Percentiles rank a stretch among this genome's conserved stretches.
phyloP scores from a whole-genome alignment of 1,140 invertebrate species.

The Chionoecetes opilio region DNA sequence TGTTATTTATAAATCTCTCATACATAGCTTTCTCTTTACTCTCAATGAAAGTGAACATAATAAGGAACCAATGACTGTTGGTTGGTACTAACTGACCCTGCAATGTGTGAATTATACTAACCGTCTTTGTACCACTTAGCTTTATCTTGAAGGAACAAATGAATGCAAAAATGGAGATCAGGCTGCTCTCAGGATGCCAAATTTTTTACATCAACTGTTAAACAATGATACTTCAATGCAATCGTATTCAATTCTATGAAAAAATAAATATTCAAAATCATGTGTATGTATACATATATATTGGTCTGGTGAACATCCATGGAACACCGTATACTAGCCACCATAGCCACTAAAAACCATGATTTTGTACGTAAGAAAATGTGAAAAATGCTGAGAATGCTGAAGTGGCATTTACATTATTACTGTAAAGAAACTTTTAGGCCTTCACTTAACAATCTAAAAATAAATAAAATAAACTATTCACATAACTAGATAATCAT shows the following conservation, averaged over 20 bases:
- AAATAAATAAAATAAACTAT: constrained; percentile 74
- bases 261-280: background rate
- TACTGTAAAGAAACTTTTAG: constrained; percentile 54
- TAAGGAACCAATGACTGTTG: background rate
- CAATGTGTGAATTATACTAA: too few species aligned
- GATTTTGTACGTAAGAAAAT: constrained; percentile 53
- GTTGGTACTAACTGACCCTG: background rate
- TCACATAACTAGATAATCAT: constrained; percentile 61
- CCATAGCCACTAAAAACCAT: constrained; percentile 57
- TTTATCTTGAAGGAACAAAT: too few species aligned
- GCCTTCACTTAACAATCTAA: constrained; percentile 56
- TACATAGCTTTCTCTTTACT: too few species aligned
- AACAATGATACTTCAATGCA: background rate
- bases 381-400: constrained; percentile 33
- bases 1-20: too few species aligned
- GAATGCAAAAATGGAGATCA: background rate
- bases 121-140: too few species aligned
- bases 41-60: too few species aligned
- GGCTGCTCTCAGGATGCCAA: background rate
- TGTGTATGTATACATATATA: background rate
- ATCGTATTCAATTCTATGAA: background rate
- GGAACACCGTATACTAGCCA: constrained; percentile 28
- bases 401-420: constrained; percentile 22
- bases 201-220: background rate
- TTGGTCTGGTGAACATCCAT: background rate